Conservation (phyloP, 2,797 vertebrate genomes). For the Lagocephalus sceleratus region DNA sequence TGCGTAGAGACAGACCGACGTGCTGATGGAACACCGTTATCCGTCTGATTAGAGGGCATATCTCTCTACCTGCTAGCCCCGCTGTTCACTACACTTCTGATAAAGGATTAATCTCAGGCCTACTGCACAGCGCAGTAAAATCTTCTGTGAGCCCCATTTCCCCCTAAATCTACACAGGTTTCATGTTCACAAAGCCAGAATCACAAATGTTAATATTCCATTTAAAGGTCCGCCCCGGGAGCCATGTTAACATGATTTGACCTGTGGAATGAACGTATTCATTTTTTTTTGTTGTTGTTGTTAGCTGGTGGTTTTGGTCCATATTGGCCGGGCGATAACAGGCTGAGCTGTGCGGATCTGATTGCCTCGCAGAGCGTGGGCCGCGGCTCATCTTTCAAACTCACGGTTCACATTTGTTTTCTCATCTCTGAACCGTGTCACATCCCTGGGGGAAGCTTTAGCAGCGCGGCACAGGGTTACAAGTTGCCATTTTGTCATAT, state of each 20-base stretch:
- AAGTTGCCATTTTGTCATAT: slow-evolving; percentile 74
- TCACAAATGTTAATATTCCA: slow-evolving; percentile 5
- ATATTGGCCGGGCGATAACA: slow-evolving; percentile 41
- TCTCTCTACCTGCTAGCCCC: no score
- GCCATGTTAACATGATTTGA: neutral
- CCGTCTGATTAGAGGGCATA: no score
- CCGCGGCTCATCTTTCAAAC: slow-evolving; percentile 67
- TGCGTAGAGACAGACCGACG: no score
- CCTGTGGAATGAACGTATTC: slow-evolving; percentile 22
- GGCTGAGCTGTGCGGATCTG: slow-evolving; percentile 54
- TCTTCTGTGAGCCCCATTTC: neutral
- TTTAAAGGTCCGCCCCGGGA: neutral
- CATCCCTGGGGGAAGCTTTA: slow-evolving; percentile 69
- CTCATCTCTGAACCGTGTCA: slow-evolving; percentile 58
- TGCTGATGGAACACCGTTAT: no score
- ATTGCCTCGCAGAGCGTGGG: slow-evolving; percentile 51
- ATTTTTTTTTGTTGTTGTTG: slow-evolving; percentile 23
- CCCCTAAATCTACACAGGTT: no score
- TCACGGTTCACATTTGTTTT: slow-evolving; percentile 49
- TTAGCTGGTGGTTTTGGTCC: slow-evolving; percentile 14
- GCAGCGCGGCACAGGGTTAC: slow-evolving; percentile 64
- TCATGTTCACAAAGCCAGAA: no score
- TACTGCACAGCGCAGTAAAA: no score
- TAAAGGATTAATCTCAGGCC: no score
- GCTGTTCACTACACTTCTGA: no score